Conservation (phyloP, 2,888 invertebrate genomes). For the Diarsia rubi region DNA sequence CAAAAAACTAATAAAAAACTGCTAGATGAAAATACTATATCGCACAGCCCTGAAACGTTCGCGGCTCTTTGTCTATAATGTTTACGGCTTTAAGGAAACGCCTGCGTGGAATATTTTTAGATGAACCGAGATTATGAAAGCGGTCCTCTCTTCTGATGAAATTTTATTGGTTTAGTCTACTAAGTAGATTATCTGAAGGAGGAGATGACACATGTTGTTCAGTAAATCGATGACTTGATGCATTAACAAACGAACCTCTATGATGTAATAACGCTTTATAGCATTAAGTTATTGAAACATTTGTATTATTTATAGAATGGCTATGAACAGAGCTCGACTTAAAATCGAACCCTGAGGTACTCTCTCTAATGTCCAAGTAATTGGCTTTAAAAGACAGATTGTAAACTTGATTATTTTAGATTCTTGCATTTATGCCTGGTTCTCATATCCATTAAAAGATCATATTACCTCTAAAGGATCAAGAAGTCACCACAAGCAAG, state of each 20-base stretch:
- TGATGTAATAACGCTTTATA: no score
- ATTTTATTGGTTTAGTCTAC: slow-evolving; percentile 34
- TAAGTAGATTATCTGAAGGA: background rate
- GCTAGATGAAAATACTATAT: background rate
- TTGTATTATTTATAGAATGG: background rate
- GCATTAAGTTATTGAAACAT: no score
- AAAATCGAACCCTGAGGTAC: background rate
- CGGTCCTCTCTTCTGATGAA: slow-evolving; percentile 45
- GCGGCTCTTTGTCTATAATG: slow-evolving; percentile 56
- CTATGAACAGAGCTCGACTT: background rate
- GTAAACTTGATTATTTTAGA: background rate
- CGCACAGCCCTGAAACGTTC: slow-evolving; percentile 29
- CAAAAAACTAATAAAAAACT: background rate
- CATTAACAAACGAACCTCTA: background rate
- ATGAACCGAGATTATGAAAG: slow-evolving; percentile 55
- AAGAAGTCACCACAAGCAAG: background rate
- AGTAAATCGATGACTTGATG: background rate
- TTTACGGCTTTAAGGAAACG: slow-evolving; percentile 65
- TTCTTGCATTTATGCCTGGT: background rate
- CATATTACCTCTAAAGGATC: background rate
- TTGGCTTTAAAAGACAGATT: background rate
- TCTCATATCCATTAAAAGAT: background rate
- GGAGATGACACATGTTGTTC: background rate
- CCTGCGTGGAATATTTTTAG: slow-evolving; percentile 65
- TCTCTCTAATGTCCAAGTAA: background rate